phyloP scores from a whole-genome alignment of 2,113 vertebrate species.

The Phalacrocorax carbo region DNA sequence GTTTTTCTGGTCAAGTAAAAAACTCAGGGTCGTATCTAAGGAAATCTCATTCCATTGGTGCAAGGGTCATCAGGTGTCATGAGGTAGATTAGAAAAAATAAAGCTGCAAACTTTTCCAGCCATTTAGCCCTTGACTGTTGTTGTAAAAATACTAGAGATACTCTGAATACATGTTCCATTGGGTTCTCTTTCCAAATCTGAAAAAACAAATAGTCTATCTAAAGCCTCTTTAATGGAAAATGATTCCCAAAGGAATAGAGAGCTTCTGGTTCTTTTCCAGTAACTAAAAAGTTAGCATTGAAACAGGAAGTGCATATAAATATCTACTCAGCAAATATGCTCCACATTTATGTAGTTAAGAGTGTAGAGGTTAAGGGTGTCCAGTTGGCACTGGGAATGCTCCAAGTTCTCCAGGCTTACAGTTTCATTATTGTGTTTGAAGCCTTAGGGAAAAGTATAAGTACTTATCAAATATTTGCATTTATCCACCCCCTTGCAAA shows the following conservation, averaged over 20 bases:
- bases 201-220: slow-evolving; percentile 66
- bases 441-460: slow-evolving; percentile 63
- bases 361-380: slow-evolving; percentile 65
- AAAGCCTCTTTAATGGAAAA: slow-evolving; percentile 68
- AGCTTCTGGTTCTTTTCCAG: slow-evolving; percentile 64
- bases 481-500: slow-evolving; percentile 49
- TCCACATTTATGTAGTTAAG: slow-evolving; percentile 53
- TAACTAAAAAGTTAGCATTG: slow-evolving; percentile 63
- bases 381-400: slow-evolving; percentile 66
- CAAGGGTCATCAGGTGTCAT: not conserved
- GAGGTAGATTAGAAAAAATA: slow-evolving; percentile 18
- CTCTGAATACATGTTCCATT: slow-evolving; percentile 56
- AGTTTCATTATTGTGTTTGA: slow-evolving; percentile 27
- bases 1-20: not conserved
- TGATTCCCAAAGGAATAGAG: slow-evolving; percentile 62
- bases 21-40: not conserved
- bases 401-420: slow-evolving; percentile 46
- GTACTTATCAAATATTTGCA: slow-evolving; percentile 62
- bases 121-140: not conserved
- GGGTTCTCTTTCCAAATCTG: slow-evolving; percentile 55
- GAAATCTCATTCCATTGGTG: not conserved
- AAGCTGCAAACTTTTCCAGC: not conserved
- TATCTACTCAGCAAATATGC: slow-evolving; percentile 60
- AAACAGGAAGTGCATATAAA: slow-evolving; percentile 72
- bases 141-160: slow-evolving; percentile 60